Base-by-base conservation (phyloP, 2,797 vertebrate species). In the Sitta carolinensis region DNA sequence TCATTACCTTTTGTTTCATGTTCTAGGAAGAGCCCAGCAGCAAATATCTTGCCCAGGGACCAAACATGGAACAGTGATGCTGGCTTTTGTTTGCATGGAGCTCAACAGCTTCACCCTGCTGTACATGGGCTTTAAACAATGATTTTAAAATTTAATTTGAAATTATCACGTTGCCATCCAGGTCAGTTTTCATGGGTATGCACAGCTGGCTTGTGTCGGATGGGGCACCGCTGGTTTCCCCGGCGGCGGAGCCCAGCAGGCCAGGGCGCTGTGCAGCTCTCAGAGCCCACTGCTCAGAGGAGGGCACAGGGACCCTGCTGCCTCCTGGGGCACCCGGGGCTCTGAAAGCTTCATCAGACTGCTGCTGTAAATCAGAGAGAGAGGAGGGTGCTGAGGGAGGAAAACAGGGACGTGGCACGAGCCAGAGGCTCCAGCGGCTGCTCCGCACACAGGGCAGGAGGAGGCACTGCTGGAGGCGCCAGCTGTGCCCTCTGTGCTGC, bases 381-480 rank as follows among this genome's bases (percentile, higher is more conserved):
- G 19, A 30, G 7, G 6, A 11, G 1, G 2, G 20, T 4, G 14
- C 0, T 4, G 48, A 63, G 26, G 38, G 36, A 9, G 15, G 26
- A 5, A 26, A 75, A 45, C 0, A 2, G 18, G n/a, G 18, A 36
- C 8, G 8, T 1, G 8, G 5, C 26, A 11, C 0, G 1, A 40
- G 47, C 32, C 32, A 16, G 20, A 18, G 32, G 42, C 54, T 75
- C 4, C 26, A 30, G 77, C 0, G 2, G 32, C 29, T 48, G 62
- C 45, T 61, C 67, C 0, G 0, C 11, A 22, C 4, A 0, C 52
- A 19, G 29, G 47, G 64, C 26, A 38, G 51, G 34, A 18, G 4
- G 4, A 19, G 55, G 20, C 13, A 6, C 9, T 9, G 30, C 36
- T 83, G 57, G 21, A 36, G 40, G 19, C 6, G 47, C 34, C 54